Percentiles rank a stretch among this genome's conserved stretches.
Evolutionary conservation across 2,113 vertebrate species (phyloP).

Genomic region (Melanocharis versteri): DNA sequence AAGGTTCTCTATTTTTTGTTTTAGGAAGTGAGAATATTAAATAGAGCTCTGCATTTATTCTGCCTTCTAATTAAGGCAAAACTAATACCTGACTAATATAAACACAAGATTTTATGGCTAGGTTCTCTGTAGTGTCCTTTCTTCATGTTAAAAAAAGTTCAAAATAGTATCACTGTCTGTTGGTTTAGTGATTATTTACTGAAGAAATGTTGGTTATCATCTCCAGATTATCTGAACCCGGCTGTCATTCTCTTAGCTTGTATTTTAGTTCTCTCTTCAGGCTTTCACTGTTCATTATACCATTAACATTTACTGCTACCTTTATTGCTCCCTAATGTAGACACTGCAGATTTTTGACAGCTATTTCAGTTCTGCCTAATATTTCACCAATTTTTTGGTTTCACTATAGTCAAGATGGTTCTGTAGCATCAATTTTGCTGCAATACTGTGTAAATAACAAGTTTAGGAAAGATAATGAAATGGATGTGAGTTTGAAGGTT

Average conservation of each 20-base stretch:
- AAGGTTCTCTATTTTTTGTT: not conserved
- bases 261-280: not conserved
- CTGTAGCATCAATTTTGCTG: not conserved
- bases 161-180: not conserved
- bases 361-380: not conserved
- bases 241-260: not conserved
- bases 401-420: not conserved
- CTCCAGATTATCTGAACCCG: not conserved
- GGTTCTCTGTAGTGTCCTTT: not conserved
- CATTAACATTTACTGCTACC: not conserved
- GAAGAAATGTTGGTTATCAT: not conserved
- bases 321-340: not conserved
- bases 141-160: not conserved
- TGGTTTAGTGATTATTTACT: not conserved
- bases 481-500: not conserved
- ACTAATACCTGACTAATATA: not conserved
- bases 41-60: not conserved
- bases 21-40: not conserved
- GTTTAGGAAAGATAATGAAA: not conserved
- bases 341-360: not conserved
- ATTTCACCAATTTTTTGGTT: not conserved
- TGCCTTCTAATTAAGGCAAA: not conserved
- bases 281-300: not conserved
- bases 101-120: not conserved
- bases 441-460: not conserved